Conservation (phyloP, 2,113 vertebrate genomes). For the Climacteris rufus region DNA sequence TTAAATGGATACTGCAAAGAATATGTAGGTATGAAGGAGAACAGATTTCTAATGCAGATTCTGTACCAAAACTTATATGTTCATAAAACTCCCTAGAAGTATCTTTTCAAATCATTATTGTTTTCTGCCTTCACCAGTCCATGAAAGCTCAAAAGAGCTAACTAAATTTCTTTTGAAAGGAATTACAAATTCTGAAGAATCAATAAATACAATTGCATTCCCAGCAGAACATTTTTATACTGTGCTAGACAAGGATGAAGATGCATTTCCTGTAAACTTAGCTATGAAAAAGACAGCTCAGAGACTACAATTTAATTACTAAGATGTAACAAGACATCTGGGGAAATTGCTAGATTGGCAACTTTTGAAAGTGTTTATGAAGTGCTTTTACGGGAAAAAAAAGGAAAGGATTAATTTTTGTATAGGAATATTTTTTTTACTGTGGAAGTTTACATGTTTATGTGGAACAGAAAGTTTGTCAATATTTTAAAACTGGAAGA, state of each 20-base stretch:
- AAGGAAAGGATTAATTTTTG: background rate
- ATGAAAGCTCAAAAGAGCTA: constrained; percentile 7
- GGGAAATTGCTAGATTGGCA: constrained; percentile 21
- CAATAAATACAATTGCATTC: constrained; percentile 50
- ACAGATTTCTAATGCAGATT: background rate
- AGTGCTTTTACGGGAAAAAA: background rate
- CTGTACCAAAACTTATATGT: background rate
- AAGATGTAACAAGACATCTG: constrained; percentile 25
- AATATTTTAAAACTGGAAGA: background rate
- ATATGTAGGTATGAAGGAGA: background rate
- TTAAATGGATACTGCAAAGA: background rate
- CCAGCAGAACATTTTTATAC: constrained; percentile 20
- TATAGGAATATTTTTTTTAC: background rate
- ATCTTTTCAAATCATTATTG: background rate
- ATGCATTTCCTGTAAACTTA: constrained; percentile 45
- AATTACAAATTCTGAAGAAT: constrained; percentile 48
- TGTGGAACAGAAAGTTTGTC: background rate
- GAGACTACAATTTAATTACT: constrained; percentile 55
- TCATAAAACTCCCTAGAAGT: background rate
- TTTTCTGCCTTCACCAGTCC: background rate
- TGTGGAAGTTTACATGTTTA: background rate
- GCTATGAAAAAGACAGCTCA: constrained; percentile 42
- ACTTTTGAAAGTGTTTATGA: constrained; percentile 5
- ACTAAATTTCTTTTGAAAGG: constrained; percentile 17
- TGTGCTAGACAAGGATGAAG: constrained; percentile 45